Conservation (phyloP, 2,888 invertebrate genomes). For the Nymphalis polychloros region DNA sequence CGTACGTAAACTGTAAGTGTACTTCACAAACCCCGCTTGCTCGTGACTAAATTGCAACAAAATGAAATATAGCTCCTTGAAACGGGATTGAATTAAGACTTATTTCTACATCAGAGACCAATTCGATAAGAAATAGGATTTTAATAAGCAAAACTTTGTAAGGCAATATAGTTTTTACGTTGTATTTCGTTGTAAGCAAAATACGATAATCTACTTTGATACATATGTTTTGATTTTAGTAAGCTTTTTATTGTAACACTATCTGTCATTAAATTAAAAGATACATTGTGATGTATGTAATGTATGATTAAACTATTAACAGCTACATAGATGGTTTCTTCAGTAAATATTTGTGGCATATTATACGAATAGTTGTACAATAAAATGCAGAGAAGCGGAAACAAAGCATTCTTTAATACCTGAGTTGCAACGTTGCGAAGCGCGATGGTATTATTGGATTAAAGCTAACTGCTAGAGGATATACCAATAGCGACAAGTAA, state of each 20-base stretch:
- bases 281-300: neutral
- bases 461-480: conserved; percentile 35
- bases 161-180: neutral
- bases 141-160: conserved; percentile 15
- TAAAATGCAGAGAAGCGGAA: conserved; percentile 17
- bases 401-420: conserved; percentile 35
- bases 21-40: conserved; percentile 48
- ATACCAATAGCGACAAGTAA: conserved; percentile 6
- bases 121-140: conserved; percentile 31
- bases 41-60: conserved; percentile 55
- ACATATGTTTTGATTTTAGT: neutral
- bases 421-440: conserved; percentile 35
- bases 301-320: neutral
- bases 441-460: conserved; percentile 41
- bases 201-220: neutral
- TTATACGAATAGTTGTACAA: neutral
- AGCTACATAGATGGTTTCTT: neutral
- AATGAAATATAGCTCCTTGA: conserved; percentile 55
- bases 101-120: conserved; percentile 35
- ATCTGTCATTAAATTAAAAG: neutral
- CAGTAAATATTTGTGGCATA: neutral
- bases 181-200: neutral
- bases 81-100: conserved; percentile 36
- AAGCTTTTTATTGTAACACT: neutral
- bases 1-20: conserved; percentile 48